Percentiles rank a stretch among this genome's conserved stretches.
Conservation (phyloP, 2,113 vertebrate species). For the Furnarius figulus region DNA sequence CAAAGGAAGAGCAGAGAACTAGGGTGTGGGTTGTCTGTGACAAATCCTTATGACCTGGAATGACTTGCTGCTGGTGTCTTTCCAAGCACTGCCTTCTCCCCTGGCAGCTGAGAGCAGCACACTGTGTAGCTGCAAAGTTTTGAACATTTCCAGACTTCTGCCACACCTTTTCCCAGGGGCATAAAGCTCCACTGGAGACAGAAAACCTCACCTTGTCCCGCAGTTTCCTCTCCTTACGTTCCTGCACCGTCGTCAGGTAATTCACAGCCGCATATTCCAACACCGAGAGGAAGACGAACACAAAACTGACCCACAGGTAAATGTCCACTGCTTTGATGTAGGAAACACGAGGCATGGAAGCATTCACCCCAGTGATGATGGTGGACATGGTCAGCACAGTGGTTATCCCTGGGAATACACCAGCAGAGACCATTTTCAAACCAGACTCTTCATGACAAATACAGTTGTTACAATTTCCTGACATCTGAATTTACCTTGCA, state of each 20-base stretch:
- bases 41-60: neutral
- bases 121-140: neutral
- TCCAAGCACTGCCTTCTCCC: accelerated
- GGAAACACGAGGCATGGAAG: slow-evolving; percentile 95
- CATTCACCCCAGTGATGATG: slow-evolving; percentile 93
- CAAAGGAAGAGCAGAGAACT: neutral
- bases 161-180: neutral
- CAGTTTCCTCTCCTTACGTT: slow-evolving; percentile 86
- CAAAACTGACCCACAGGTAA: slow-evolving; percentile 98
- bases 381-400: slow-evolving; percentile 83
- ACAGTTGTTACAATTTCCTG: neutral
- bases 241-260: slow-evolving; percentile 91
- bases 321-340: slow-evolving; percentile 98
- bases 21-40: neutral
- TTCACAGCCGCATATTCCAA: slow-evolving; percentile 93
- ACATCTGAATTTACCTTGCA: neutral
- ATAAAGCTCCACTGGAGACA: neutral
- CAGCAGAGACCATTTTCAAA: neutral
- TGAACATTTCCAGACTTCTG: neutral
- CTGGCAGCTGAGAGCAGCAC: neutral
- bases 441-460: neutral
- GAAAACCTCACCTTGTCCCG: slow-evolving; percentile 78
- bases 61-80: neutral
- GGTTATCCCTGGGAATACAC: slow-evolving; percentile 77
- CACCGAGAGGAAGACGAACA: slow-evolving; percentile 97